phyloP scores from a whole-genome alignment of 2,113 vertebrate genomes.

The Echinops telfairi region DNA sequence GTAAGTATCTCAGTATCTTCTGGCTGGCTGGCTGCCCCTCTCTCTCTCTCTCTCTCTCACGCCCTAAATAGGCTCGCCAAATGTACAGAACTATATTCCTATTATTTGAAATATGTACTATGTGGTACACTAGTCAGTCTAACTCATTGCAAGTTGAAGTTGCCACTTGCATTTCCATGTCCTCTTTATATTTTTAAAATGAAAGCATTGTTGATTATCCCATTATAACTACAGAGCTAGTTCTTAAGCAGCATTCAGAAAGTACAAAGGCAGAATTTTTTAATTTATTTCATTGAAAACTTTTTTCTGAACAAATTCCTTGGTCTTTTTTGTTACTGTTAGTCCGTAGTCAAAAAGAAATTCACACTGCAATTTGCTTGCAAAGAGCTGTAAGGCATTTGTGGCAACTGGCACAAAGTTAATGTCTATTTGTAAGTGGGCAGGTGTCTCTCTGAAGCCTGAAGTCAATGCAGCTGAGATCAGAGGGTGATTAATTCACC shows the following conservation, averaged over 20 bases:
- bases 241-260: slow-evolving; percentile 55
- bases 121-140: slow-evolving; percentile 49
- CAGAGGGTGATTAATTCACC: slow-evolving; percentile 44
- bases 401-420: neutral
- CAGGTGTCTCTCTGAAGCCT: neutral
- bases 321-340: slow-evolving; percentile 36
- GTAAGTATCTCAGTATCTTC: neutral
- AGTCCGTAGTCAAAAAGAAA: slow-evolving; percentile 60
- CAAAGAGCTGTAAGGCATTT: slow-evolving; percentile 22
- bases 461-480: slow-evolving; percentile 50
- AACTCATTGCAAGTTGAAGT: neutral
- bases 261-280: slow-evolving; percentile 52
- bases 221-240: neutral
- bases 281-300: slow-evolving; percentile 41
- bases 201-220: too few relatives aligned
- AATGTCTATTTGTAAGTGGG: slow-evolving; percentile 16
- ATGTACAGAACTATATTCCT: slow-evolving; percentile 1
- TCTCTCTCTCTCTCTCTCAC: too few relatives aligned
- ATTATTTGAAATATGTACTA: slow-evolving; percentile 50
- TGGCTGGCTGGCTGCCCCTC: too few relatives aligned
- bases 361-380: slow-evolving; percentile 31
- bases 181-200: neutral
- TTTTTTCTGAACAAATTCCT: slow-evolving; percentile 49
- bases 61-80: neutral
- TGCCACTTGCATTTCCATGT: slow-evolving; percentile 15